phyloP scores from a whole-genome alignment of 2,113 vertebrate species.

The Serilophus lunatus region DNA sequence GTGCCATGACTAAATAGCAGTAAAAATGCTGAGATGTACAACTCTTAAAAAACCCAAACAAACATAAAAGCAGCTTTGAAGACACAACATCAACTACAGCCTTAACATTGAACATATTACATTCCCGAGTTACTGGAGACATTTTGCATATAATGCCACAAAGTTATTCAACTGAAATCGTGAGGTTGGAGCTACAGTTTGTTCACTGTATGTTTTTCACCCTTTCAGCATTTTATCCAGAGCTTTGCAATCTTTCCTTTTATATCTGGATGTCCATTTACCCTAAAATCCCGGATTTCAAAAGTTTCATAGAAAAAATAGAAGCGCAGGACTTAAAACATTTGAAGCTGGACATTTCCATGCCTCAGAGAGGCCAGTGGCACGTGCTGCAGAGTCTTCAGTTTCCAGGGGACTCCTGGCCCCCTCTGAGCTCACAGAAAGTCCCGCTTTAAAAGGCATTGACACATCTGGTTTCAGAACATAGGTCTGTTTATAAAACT shows the following conservation, averaged over 20 bases:
- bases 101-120: conserved; percentile 75
- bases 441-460: not conserved
- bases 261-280: conserved; percentile 36
- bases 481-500: conserved; percentile 30
- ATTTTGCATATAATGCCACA: conserved; percentile 78
- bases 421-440: not conserved
- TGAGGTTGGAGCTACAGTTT: conserved; percentile 56
- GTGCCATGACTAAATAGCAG: conserved; percentile 65
- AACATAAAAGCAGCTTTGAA: conserved; percentile 79
- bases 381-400: not conserved
- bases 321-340: not conserved
- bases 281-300: conserved; percentile 48
- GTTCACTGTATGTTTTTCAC: not conserved
- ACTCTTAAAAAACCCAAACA: conserved; percentile 45
- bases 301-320: conserved; percentile 59
- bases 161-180: conserved; percentile 55
- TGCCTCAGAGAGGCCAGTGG: not conserved
- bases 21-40: conserved; percentile 78
- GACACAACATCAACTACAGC: conserved; percentile 72
- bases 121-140: conserved; percentile 75
- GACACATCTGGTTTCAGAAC: not conserved
- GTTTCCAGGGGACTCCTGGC: not conserved
- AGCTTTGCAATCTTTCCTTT: conserved; percentile 14
- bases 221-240: conserved; percentile 25
- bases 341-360: conserved; percentile 22